Conservation (phyloP, 2,888 invertebrate genomes). For the Mimas tiliae region DNA sequence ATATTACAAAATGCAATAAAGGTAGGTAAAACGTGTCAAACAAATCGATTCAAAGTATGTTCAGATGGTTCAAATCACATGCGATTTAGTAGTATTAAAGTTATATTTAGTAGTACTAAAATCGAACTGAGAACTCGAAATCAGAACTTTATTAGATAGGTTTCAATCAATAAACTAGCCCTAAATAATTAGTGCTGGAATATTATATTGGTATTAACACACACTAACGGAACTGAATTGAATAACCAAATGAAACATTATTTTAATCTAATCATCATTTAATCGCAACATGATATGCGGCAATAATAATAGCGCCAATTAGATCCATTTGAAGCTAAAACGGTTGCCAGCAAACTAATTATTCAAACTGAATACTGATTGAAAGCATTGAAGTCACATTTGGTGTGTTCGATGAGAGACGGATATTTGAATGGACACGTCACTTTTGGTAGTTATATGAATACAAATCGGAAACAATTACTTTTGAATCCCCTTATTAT, state of each 20-base stretch:
- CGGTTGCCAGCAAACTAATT: constrained; percentile 8
- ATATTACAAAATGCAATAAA: too few relatives aligned
- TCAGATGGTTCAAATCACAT: too few relatives aligned
- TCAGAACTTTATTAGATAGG: too few relatives aligned
- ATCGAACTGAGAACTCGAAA: too few relatives aligned
- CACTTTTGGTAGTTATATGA: background rate
- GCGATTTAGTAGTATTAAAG: too few relatives aligned
- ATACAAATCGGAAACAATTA: background rate
- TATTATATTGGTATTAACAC: background rate
- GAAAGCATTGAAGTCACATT: background rate
- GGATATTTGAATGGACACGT: too few relatives aligned
- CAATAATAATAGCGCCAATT: background rate
- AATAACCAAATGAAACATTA: background rate
- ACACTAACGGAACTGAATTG: background rate
- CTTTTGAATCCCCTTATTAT: too few relatives aligned
- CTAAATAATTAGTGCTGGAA: too few relatives aligned
- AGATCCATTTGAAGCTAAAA: constrained; percentile 1
- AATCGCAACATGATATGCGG: background rate
- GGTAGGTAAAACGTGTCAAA: too few relatives aligned
- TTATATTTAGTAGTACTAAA: too few relatives aligned
- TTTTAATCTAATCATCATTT: constrained; percentile 3
- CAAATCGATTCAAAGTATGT: too few relatives aligned
- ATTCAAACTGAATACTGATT: constrained; percentile 2
- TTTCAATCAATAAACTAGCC: too few relatives aligned
- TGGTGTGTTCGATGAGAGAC: background rate